Base-by-base conservation (phyloP, 2,797 vertebrate species). In the Adrianichthys oophorus region DNA sequence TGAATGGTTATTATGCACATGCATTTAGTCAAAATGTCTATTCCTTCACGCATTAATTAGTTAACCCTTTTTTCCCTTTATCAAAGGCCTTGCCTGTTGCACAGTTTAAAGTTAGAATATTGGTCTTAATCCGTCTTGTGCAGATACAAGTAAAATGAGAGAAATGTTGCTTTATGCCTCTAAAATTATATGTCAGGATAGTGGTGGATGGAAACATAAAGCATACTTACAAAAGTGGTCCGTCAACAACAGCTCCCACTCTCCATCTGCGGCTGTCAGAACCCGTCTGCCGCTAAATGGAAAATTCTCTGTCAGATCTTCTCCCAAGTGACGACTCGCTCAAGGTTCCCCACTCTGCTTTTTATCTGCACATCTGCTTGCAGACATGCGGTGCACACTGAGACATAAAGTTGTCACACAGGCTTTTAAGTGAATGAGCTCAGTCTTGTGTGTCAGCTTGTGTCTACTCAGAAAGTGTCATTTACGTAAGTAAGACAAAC, bases 251-350 rank as follows among this genome's bases (percentile, higher is more conserved):
- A 62, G 50, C 59, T 61, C 68, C 52, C 56, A 51, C 59, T 72
- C 48, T 48, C 71, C 68, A 70, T 74, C 71, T 63, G 59, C 69
- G 51, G 51, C 56, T 59, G 21, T 51, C 58, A 60, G 47, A 55
- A 68, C 59, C 42, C 50, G 62, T 65, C 51, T 70, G 24, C 61
- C 56, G 66, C 69, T 63, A 72, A 73, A 79, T 71, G 72, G 74
- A 77, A 67, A 65, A 73, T 41, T 64, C 17, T 57, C 58, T 62
- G 65, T 80, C 67, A 61, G 68, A 75, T 70, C 65, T n/a, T 67
- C 46, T 43, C 63, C 62, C 65, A 75, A 76, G 56, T 76, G 81
- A 80, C 72, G 68, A 41, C 40, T 47, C 16, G 5, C 68, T 46
- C 47, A 15, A 47, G 56, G 62, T 65, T 66, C 59, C 44, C 37